Conservation (phyloP, 1,140 invertebrate species). For the Nasonia giraulti region DNA sequence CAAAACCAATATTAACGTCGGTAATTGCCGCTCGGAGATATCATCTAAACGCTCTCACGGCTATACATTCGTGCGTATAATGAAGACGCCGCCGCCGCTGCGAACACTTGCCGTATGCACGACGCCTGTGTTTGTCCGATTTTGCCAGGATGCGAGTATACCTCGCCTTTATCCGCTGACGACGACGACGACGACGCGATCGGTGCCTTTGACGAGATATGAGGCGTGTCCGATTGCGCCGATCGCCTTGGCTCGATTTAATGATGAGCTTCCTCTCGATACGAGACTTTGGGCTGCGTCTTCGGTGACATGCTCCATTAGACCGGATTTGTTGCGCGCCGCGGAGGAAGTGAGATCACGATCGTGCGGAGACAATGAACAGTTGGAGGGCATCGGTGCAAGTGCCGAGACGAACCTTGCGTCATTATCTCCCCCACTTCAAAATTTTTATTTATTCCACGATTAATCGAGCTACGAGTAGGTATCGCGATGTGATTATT, state of each 20-base stretch:
- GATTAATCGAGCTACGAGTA: too few species aligned
- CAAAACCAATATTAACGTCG: slow-evolving; percentile 64
- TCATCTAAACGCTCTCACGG: slow-evolving; percentile 69
- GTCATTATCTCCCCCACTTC: too few species aligned
- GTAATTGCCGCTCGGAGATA: slow-evolving; percentile 68
- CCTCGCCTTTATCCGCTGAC: slow-evolving; percentile 30
- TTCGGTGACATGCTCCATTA: neutral
- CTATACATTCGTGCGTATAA: slow-evolving; percentile 56
- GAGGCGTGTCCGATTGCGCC: slow-evolving; percentile 73
- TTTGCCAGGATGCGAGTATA: neutral
- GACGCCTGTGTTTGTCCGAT: neutral
- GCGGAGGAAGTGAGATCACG: neutral
- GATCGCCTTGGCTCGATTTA: slow-evolving; percentile 14
- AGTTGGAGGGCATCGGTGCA: neutral
- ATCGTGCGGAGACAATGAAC: neutral
- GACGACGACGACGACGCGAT: neutral
- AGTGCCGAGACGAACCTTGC: neutral
- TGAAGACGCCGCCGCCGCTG: slow-evolving; percentile 62
- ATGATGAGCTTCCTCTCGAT: neutral
- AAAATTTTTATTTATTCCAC: too few species aligned
- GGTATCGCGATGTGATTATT: too few species aligned
- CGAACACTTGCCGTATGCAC: neutral
- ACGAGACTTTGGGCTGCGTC: neutral
- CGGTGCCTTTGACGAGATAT: slow-evolving; percentile 67
- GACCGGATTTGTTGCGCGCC: neutral